phyloP scores from a whole-genome alignment of 2,113 vertebrate species.

The Empidonax alnorum region DNA sequence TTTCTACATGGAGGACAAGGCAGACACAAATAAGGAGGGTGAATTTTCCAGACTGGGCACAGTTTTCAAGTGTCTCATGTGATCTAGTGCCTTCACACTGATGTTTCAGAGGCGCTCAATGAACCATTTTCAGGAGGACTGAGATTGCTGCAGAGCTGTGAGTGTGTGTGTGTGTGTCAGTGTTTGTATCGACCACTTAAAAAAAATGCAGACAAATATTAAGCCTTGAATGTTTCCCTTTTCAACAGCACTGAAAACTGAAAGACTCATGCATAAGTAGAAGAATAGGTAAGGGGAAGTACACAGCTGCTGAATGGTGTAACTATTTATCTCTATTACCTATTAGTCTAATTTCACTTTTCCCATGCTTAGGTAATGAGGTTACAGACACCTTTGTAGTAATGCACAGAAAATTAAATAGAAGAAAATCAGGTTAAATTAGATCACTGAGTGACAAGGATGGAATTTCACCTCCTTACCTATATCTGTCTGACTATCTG shows the following conservation, averaged over 20 bases:
- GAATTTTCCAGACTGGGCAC: neutral
- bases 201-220: neutral
- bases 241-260: neutral
- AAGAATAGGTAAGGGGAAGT: neutral
- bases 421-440: slow-evolving; percentile 23
- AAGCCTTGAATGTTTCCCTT: neutral
- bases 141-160: neutral
- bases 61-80: neutral
- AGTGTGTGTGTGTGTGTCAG: neutral
- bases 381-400: slow-evolving; percentile 12
- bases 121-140: neutral
- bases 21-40: neutral
- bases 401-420: neutral
- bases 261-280: neutral
- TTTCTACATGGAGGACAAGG: neutral
- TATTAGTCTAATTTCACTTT: slow-evolving; percentile 5
- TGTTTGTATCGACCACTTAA: neutral
- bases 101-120: neutral
- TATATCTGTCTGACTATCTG: neutral
- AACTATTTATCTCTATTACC: slow-evolving; percentile 7
- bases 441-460: neutral
- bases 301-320: neutral
- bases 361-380: neutral
- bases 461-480: neutral
- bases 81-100: neutral